Evolutionary conservation across 2,113 vertebrate species (phyloP), one percentile per base, ranked within the genome.

Genomic region (Heterotis niloticus): DNA sequence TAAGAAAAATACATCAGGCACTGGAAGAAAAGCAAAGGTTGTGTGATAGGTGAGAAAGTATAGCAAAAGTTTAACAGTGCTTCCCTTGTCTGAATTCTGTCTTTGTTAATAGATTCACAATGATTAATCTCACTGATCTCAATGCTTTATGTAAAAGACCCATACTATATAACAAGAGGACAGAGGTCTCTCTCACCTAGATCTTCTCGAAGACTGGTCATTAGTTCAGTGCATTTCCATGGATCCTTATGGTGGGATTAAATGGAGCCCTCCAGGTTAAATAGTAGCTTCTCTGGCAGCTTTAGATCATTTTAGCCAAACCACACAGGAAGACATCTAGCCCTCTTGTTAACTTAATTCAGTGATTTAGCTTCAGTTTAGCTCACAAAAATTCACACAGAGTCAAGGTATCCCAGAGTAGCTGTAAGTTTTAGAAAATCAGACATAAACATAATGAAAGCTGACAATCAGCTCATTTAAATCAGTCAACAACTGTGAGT

Each of bases 341-440:
- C 51, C 34, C 34, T 72, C 23, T 51, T 51, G 69, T 52, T 23
- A 14, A 72, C 54, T 11, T 72, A 23, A 18, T n/a, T 51, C 69
- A 51, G 4, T 20, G 69, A 34, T 34, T 51, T 23, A 52, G 20
- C 44, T 20, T 72, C 44, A 23, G 51, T 20, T 5, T 13, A 20
- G 44, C 14, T 54, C 20, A 72, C 69, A 17, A 54, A 52, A 54
- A 52, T 72, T 17, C 68, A 17, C 20, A 44, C 34, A 44, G 34
- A 52, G 69, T 23, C 24, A 20, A 72, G 69, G 20, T n/a, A 14
- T 51, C 4, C 1, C 34, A 16, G 14, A n/a, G 24, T 16, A 28
- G 23, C 54, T 24, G 52, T 74, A 2, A 26, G 72, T 28, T 74
- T 74, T 74, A 74, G 24, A 74, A 74, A 74, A 74, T 16, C 72